Percentiles rank a stretch among this genome's conserved stretches.
Evolutionary conservation across 2,113 vertebrate species (phyloP).

Genomic region (Dunckerocampus dactyliophorus): DNA sequence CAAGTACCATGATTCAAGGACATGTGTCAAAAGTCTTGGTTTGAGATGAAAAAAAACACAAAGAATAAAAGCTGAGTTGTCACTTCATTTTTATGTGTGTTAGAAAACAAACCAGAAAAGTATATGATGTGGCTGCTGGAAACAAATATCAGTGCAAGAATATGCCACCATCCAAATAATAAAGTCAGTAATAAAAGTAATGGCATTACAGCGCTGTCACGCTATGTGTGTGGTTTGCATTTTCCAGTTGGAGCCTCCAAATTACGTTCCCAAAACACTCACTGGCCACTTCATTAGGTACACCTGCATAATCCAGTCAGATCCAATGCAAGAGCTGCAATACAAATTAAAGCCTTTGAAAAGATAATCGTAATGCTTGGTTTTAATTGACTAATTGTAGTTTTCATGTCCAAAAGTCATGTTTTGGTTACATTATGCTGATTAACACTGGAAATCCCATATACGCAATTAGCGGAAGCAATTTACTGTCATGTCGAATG

Average conservation of each 20-base stretch:
- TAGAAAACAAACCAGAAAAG: constrained; percentile 29
- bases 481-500: too few species aligned
- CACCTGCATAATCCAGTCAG: too few species aligned
- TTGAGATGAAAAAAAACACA: constrained; percentile 9
- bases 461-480: too few species aligned
- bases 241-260: neutral
- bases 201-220: constrained; percentile 9
- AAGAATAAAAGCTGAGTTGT: constrained; percentile 18
- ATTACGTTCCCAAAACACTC: neutral
- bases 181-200: neutral
- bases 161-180: constrained; percentile 7
- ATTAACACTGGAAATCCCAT: too few species aligned
- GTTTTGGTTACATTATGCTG: too few species aligned
- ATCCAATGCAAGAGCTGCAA: too few species aligned
- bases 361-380: too few species aligned
- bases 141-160: constrained; percentile 10
- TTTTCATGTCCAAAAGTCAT: too few species aligned
- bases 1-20: constrained; percentile 25
- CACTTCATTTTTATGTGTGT: constrained; percentile 4
- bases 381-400: too few species aligned
- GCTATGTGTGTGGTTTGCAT: constrained; percentile 7
- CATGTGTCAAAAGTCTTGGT: neutral
- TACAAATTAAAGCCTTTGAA: too few species aligned
- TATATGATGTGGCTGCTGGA: constrained; percentile 30
- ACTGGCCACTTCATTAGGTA: too few species aligned